Percentiles rank a stretch among this genome's conserved stretches.
These are phyloP conservation scores for Harpagifer antarcticus DNA, from an alignment of 2,797 vertebrate genomes.

Conservation along the genomic window DNA sequence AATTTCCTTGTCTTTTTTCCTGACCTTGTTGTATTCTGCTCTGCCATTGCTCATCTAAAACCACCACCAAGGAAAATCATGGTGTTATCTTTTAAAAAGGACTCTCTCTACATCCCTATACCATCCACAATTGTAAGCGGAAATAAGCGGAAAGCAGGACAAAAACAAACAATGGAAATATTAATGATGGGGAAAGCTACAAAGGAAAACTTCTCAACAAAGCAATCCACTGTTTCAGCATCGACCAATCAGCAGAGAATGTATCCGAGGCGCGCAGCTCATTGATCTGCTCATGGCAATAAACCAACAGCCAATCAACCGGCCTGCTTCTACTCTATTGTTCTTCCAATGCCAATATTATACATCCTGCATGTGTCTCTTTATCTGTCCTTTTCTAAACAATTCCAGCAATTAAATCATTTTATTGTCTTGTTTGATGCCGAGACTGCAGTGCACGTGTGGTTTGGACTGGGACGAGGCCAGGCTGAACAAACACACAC, in stretches of 20 bases:
- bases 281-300: constrained; percentile 33
- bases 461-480: constrained; percentile 45
- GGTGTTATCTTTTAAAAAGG: neutral
- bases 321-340: constrained; percentile 1
- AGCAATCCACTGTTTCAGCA: constrained; percentile 9
- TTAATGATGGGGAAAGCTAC: constrained; percentile 38
- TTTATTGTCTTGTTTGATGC: constrained; percentile 55
- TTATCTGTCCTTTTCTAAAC: constrained; percentile 42
- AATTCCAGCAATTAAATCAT: constrained; percentile 61
- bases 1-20: neutral
- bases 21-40: neutral
- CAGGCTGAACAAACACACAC: constrained; percentile 58
- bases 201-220: constrained; percentile 22
- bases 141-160: constrained; percentile 36
- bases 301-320: constrained; percentile 26
- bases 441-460: constrained; percentile 8
- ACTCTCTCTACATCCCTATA: constrained; percentile 17
- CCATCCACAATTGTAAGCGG: constrained; percentile 17
- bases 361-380: constrained; percentile 25
- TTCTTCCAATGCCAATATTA: constrained; percentile 6
- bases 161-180: constrained; percentile 54
- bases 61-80: constrained; percentile 23
- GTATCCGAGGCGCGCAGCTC: constrained; percentile 1
- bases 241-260: constrained; percentile 30
- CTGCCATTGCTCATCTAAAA: neutral